Conservation (phyloP, 1,140 invertebrate species). For the Apis mellifera region Amel_HAv3.1 CM009934.2:12794501-12795000, state of each 20-base stretch:
- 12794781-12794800: slow-evolving; percentile 40
- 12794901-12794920: background rate
- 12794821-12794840: background rate
- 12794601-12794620: slow-evolving; percentile 18
- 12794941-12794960: too few relatives aligned
- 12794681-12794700: slow-evolving; percentile 6
- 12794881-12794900: background rate
- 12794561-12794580: background rate
- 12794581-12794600: slow-evolving; percentile 22
- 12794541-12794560: slow-evolving; percentile 30
- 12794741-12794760: slow-evolving; percentile 2
- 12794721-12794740: background rate
- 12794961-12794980: too few relatives aligned
- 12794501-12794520: slow-evolving; percentile 34
- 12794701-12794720: background rate
- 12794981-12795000: too few relatives aligned
- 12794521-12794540: slow-evolving; percentile 29
- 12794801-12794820: slow-evolving; percentile 1
- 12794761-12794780: slow-evolving; percentile 22
- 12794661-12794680: slow-evolving; percentile 22
- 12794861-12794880: background rate
- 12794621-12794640: slow-evolving; percentile 25
- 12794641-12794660: slow-evolving; percentile 8
- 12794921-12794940: too few relatives aligned
- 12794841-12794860: background rate